Percentiles rank a stretch among this genome's conserved stretches.
phyloP scores from a whole-genome alignment of 2,888 invertebrate genomes.

The Neoitamus cyanurus region DNA sequence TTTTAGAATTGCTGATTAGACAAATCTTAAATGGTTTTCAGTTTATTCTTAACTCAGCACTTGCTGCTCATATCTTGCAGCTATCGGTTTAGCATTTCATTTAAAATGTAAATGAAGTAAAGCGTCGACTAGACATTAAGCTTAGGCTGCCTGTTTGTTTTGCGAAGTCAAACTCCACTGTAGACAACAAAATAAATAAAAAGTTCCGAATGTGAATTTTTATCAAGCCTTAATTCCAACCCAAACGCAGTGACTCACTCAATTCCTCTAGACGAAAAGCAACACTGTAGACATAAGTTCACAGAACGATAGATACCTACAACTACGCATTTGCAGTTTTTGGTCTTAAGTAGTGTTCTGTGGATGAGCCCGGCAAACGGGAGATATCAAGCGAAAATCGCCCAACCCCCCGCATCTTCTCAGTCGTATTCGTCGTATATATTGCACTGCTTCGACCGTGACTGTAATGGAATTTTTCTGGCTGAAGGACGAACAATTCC shows the following conservation, averaged over 20 bases:
- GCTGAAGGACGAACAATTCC: constrained; percentile 17
- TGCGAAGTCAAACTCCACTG: too few species aligned
- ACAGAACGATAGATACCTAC: not conserved
- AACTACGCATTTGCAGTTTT: not conserved
- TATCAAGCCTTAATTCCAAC: not conserved
- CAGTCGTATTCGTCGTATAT: not conserved
- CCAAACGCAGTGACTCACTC: not conserved
- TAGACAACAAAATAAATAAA: not conserved
- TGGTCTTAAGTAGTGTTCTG: not conserved
- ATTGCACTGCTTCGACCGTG: not conserved
- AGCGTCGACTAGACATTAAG: too few species aligned
- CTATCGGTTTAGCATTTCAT: too few species aligned
- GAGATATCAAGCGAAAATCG: not conserved
- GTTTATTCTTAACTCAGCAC: too few species aligned
- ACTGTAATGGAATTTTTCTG: constrained; percentile 39
- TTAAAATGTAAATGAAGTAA: too few species aligned
- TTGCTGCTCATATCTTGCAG: too few species aligned
- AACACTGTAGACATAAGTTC: not conserved
- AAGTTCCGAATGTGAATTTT: not conserved
- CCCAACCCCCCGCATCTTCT: not conserved
- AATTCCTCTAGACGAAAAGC: not conserved
- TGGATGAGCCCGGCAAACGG: not conserved
- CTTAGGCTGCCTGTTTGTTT: too few species aligned
- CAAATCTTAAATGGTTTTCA: too few species aligned
- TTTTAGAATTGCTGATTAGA: too few species aligned